Conservation (phyloP, 2,113 vertebrate species). For the Ictidomys tridecemlineatus region DNA sequence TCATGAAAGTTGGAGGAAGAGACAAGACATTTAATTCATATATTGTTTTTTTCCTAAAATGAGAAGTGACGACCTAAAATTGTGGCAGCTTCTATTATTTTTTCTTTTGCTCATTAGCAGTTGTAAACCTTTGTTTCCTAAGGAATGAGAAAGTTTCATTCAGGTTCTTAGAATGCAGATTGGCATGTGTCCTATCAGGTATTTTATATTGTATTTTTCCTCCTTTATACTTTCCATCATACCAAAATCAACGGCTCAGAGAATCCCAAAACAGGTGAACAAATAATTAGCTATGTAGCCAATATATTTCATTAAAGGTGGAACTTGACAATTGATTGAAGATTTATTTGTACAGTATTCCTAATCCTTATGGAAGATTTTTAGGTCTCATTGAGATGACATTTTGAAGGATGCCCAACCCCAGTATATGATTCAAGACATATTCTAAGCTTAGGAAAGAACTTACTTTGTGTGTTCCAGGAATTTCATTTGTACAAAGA, state of each 20-base stretch:
- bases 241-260: background rate
- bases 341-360: background rate
- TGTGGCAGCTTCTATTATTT: background rate
- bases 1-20: background rate
- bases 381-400: background rate
- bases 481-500: background rate
- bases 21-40: background rate
- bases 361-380: background rate
- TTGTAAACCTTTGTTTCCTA: slow-evolving; percentile 29
- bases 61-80: background rate
- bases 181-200: background rate
- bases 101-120: background rate
- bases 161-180: background rate
- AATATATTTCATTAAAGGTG: background rate
- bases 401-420: slow-evolving; percentile 1
- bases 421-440: background rate
- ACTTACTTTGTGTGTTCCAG: background rate
- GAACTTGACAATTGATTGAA: background rate
- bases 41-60: background rate
- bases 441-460: slow-evolving; percentile 2
- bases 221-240: background rate
- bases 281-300: background rate
- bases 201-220: slow-evolving; percentile 1
- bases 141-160: background rate
- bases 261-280: background rate